Base-by-base conservation (phyloP, 1,140 invertebrate species). In the Littorina saxatilis region DNA sequence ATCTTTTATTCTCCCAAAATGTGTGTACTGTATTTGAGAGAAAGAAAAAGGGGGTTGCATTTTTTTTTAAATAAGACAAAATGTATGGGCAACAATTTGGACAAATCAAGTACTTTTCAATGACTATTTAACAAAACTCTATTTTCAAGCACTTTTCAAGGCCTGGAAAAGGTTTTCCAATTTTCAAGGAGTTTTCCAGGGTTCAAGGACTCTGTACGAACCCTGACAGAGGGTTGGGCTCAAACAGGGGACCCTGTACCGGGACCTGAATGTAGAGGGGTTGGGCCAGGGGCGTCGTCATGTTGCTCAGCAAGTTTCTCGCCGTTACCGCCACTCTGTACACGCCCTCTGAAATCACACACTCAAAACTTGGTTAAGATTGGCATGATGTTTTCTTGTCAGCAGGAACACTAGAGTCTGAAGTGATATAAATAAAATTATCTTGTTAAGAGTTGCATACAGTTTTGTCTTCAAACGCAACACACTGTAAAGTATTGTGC, bases 341-440 rank as follows among this genome's bases (percentile, higher is more conserved):
- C 15, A 85, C 85, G 52, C 89, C 89, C 85, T 87, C 88, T 90
- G 85, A 74, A 86, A 85, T n/a, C n/a, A n/a, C n/a, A n/a, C n/a
- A n/a, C n/a, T n/a, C 66, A 75, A 13, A 73, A 52, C 11, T 35
- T 39, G 7, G 50, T 35, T 32, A 15, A 37, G 3, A 29, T 58
- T 29, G 17, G 73, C 55, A 47, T 29, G 27, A 32, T 5, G 29
- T 29, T 32, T 7, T 63, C 47, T 50, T 20, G 9, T 9, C 47
- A 50, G 20, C 61, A 7, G 3, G 7, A 1, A 32, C 13, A 32
- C 0, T 27, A 11, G 27, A 2, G 17, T 29, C 27, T 32, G 5
- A 7, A 7, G 29, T 29, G 23, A 63, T 32, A 17, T 32, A 5
- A 15, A 9, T 63, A 5, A 32, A 17, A 9, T 2, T 11, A n/a